A percentile compares a stretch with the other conserved stretches of the same genome.
phyloP scores from a whole-genome alignment of 2,888 invertebrate genomes.

The Cartodere bifasciata region DNA sequence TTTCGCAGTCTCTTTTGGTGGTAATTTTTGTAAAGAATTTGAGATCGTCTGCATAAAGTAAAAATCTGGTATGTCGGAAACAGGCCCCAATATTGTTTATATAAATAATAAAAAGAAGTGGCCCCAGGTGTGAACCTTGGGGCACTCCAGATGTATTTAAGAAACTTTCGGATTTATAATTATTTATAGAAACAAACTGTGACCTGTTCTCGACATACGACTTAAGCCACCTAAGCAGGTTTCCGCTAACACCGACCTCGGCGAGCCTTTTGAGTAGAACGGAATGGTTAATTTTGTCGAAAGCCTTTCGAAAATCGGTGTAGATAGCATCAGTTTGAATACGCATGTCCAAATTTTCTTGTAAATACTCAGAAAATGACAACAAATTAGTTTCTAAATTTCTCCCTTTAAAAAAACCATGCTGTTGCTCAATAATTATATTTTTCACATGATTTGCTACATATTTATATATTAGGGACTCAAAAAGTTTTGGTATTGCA shows the following conservation, averaged over 20 bases:
- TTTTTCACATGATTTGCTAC: constrained; percentile 2
- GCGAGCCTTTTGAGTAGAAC: background rate
- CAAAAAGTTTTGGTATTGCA: constrained; percentile 3
- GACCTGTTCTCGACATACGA: constrained; percentile 2
- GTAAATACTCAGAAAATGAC: no score
- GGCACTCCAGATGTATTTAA: constrained; percentile 3
- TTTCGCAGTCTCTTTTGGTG: background rate
- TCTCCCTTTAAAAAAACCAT: constrained; percentile 2
- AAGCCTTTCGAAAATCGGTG: background rate
- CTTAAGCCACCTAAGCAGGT: constrained; percentile 1
- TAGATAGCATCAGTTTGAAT: background rate
- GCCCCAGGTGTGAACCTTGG: constrained; percentile 2
- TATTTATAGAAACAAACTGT: background rate
- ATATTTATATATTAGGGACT: background rate
- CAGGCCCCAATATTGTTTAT: background rate
- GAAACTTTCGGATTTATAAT: background rate
- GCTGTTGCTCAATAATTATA: constrained; percentile 3
- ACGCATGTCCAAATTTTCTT: background rate
- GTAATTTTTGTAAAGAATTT: constrained; percentile 1
- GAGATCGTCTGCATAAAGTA: constrained; percentile 2
- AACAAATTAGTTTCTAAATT: constrained; percentile 3
- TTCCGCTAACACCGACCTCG: background rate
- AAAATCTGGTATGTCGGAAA: background rate
- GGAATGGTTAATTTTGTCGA: background rate
- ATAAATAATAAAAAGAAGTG: constrained; percentile 2